Conservation (phyloP, 2,797 vertebrate genomes). For the Onychomys leucogaster region DNA sequence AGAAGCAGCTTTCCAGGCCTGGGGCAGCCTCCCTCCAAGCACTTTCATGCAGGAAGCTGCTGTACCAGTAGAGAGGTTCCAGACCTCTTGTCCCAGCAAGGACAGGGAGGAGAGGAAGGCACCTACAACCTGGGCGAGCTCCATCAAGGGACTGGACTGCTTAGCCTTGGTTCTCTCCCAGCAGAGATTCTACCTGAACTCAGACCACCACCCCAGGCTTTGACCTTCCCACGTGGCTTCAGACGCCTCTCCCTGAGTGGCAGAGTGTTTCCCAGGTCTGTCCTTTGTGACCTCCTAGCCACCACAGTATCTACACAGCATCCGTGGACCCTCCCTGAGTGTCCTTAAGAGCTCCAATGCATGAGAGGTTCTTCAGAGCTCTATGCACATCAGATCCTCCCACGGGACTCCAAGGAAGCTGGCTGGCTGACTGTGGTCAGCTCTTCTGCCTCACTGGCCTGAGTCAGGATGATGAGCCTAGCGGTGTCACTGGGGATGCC, state of each 20-base stretch:
- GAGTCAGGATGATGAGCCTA: not conserved
- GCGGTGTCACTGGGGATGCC: not conserved
- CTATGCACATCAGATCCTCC: not conserved
- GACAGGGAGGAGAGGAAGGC: not conserved
- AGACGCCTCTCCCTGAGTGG: not conserved
- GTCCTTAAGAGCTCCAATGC: not conserved
- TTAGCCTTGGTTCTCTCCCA: not conserved
- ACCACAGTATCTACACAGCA: not conserved
- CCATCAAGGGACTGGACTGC: accelerated
- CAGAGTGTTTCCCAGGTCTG: not conserved
- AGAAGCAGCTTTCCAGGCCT: not conserved
- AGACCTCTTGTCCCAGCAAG: not conserved
- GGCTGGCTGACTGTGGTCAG: not conserved
- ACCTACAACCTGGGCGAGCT: not conserved
- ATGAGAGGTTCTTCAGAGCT: not conserved
- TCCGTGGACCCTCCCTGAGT: not conserved
- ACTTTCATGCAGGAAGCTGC: not conserved
- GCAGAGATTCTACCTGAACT: not conserved
- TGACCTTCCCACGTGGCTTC: not conserved
- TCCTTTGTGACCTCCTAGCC: not conserved
- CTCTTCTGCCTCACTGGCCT: not conserved
- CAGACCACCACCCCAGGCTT: not conserved
- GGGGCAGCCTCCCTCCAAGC: not conserved
- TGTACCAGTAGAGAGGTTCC: not conserved
- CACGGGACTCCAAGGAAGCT: accelerated